Base-by-base conservation (phyloP, 2,797 vertebrate species). In the Manis javanica region DNA sequence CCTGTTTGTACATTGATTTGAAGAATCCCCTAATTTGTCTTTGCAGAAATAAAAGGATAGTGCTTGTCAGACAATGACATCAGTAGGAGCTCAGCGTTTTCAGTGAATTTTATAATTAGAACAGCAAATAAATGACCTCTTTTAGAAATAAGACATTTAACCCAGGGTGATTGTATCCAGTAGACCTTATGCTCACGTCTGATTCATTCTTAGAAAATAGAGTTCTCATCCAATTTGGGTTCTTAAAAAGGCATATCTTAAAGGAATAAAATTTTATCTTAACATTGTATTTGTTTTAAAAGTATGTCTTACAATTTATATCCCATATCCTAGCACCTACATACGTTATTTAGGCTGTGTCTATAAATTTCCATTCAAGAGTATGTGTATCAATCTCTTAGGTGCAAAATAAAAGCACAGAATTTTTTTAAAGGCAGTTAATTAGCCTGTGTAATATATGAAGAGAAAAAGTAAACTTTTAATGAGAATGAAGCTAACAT, bases 101-200 rank as follows among this genome's bases (percentile, higher is more conserved):
- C 84, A 93, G 42, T 39, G 16, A 19, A 49, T 78, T 66, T 85
- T 94, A 81, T 87, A 96, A 94, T 72, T 87, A 84, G 53, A 53
- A 61, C 16, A 57, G 55, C 75, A 92, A 91, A 95, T 95, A 72
- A 55, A 84, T 87, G n/a, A 63, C 53, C 21, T 71, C 63, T 93
- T 87, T 94, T 77, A 95, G 79, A 94, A 94, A 81, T 71, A 77
- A 83, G 90, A 61, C 66, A 66, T 87, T 85, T 94, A 49, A 68
- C 39, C 66, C 29, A 92, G 49, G 82, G 26, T 63, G 18, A 95
- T 94, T 68, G 4, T 84, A 87, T 87, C 71, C 71, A 81, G 84
- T 71, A 90, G 78, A 61, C 61, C 75, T 49, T 51, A 91, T 87
- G 53, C 26, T 23, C n/a, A 3, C 53, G 16, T 81, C 59, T 82